phyloP scores from a whole-genome alignment of 1,140 invertebrate genomes.

The Homarus americanus region DNA sequence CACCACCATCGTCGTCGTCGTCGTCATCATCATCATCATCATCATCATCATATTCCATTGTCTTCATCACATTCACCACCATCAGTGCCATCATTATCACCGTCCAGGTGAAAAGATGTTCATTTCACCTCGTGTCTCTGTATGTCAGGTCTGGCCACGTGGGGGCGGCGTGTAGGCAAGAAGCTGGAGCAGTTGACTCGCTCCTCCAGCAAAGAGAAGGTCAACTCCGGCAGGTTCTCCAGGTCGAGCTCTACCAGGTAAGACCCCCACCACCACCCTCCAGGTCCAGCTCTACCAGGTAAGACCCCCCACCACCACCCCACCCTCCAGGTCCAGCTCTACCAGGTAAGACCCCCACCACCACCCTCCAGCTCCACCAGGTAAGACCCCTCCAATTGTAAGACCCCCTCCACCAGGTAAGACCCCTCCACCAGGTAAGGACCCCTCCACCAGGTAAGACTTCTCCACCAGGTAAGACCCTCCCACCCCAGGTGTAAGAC shows the following conservation, averaged over 20 bases:
- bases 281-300: no score
- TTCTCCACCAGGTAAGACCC: no score
- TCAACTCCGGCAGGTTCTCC: slow-evolving; percentile 28
- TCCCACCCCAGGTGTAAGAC: no score
- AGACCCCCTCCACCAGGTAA: no score
- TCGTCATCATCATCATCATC: neutral
- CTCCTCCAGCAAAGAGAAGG: slow-evolving; percentile 78
- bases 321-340: slow-evolving; percentile 29
- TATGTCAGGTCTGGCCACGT: slow-evolving; percentile 84
- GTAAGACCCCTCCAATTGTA: no score
- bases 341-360: slow-evolving; percentile 38
- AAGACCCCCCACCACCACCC: no score
- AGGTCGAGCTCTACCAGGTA: slow-evolving; percentile 51
- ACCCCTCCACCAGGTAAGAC: no score
- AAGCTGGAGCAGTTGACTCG: slow-evolving; percentile 87
- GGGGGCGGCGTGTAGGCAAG: slow-evolving; percentile 87
- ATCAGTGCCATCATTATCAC: no score
- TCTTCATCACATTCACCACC: no score
- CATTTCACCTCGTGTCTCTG: neutral
- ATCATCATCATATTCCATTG: neutral
- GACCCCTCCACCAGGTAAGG: no score
- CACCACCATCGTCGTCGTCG: neutral
- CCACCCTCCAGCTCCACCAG: neutral
- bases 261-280: slow-evolving; percentile 4
- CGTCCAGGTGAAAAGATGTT: no score